Percentiles rank a stretch among this genome's conserved stretches.
phyloP scores from a whole-genome alignment of 2,797 vertebrate genomes.

The Apodemus agrarius region DNA sequence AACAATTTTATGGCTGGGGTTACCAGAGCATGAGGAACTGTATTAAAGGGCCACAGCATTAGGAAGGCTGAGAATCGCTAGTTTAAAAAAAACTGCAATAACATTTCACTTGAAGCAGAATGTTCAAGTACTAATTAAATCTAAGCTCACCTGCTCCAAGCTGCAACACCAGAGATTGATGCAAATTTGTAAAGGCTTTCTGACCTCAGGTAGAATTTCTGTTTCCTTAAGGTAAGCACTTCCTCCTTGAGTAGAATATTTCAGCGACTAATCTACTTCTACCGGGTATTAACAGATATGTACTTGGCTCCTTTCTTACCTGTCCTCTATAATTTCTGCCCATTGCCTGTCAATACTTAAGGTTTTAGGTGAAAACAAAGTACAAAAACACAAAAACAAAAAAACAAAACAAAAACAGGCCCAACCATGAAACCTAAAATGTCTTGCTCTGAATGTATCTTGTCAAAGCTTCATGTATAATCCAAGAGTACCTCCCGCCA shows the following conservation, averaged over 20 bases:
- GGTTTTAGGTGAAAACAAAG: constrained; percentile 81
- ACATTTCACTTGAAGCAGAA: constrained; percentile 75
- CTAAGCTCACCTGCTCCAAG: constrained; percentile 80
- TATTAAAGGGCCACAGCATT: neutral
- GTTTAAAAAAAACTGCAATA: constrained; percentile 46
- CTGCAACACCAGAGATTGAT: constrained; percentile 79
- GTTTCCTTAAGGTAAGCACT: constrained; percentile 72
- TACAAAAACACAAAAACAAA: neutral
- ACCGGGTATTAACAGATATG: constrained; percentile 73
- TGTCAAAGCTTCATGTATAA: constrained; percentile 73
- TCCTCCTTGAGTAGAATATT: constrained; percentile 68
- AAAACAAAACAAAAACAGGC: constrained; percentile 48
- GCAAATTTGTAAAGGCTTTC: constrained; percentile 76
- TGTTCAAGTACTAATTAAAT: constrained; percentile 68
- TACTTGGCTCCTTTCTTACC: constrained; percentile 77
- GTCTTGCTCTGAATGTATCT: constrained; percentile 79
- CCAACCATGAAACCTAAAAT: constrained; percentile 74
- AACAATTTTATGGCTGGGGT: neutral
- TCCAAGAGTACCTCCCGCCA: constrained; percentile 70
- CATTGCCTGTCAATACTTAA: constrained; percentile 81
- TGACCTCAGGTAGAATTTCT: constrained; percentile 79
- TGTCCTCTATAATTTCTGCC: constrained; percentile 76
- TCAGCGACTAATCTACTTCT: constrained; percentile 77
- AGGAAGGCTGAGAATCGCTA: neutral
- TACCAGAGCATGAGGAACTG: neutral